Percentiles rank a stretch among this genome's conserved stretches.
These are phyloP conservation scores for Amphipoea oculea DNA, from an alignment of 2,888 invertebrate species.

Conservation along the genomic window DNA sequence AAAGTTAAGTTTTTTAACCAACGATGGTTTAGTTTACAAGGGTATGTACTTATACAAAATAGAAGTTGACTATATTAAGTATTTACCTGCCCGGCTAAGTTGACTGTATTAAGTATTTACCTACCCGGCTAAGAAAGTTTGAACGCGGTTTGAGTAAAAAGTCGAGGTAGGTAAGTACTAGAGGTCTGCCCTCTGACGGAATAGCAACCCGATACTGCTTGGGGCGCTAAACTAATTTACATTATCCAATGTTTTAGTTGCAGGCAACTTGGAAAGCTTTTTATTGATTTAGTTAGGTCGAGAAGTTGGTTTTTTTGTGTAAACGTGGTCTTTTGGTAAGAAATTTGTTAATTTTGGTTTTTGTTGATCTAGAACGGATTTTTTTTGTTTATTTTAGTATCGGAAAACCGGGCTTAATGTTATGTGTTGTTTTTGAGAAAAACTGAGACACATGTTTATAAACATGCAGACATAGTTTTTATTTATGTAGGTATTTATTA, in stretches of 20 bases:
- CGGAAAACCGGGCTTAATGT: not conserved
- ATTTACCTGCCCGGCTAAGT: constrained; percentile 26
- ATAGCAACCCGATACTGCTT: constrained; percentile 46
- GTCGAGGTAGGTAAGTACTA: constrained; percentile 15
- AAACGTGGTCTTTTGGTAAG: not conserved
- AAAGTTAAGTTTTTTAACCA: constrained; percentile 1
- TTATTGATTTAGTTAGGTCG: constrained; percentile 22
- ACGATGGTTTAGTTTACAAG: constrained; percentile 8
- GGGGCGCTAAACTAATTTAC: constrained; percentile 54
- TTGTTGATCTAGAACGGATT: not conserved
- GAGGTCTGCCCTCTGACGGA: constrained; percentile 38
- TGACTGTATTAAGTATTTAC: constrained; percentile 39
- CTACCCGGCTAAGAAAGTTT: constrained; percentile 35
- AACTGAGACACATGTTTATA: not conserved
- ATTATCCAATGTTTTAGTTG: constrained; percentile 56
- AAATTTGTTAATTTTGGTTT: constrained; percentile 5
- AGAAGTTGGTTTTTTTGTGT: constrained; percentile 19
- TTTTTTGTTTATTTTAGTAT: not conserved
- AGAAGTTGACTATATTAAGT: constrained; percentile 33
- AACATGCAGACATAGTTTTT: not conserved
- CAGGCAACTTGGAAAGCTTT: constrained; percentile 39
- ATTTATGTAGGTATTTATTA: not conserved
- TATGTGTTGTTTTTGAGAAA: not conserved
- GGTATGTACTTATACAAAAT: constrained; percentile 15
- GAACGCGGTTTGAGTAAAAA: constrained; percentile 35